Evolutionary conservation across 1,140 invertebrate species (phyloP).

Genomic region (Nymphalis io): DNA sequence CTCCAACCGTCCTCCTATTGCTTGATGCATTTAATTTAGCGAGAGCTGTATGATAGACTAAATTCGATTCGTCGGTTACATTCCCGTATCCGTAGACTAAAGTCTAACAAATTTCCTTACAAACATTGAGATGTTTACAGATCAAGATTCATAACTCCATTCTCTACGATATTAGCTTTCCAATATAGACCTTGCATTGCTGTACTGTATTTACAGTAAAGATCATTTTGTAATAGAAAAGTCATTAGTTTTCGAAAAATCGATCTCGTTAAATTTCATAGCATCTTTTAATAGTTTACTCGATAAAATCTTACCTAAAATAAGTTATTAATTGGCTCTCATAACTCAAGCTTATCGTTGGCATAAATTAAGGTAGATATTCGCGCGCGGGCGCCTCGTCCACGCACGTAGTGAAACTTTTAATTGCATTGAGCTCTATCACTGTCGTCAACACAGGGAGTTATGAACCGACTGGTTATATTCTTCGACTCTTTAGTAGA

Average conservation of each 20-base stretch:
- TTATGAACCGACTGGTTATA: conserved; percentile 55
- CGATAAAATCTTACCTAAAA: conserved; percentile 70
- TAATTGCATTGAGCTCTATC: conserved; percentile 79
- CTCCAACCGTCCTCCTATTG: conserved; percentile 61
- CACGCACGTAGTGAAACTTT: conserved; percentile 79
- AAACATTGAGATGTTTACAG: conserved; percentile 29
- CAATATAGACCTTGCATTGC: conserved; percentile 5
- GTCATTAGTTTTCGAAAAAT: conserved; percentile 10
- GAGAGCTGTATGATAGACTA: conserved; percentile 44
- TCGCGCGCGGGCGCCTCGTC: conserved; percentile 65
- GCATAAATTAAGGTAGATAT: conserved; percentile 78
- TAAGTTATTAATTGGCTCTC: conserved; percentile 79
- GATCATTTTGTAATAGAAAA: background rate
- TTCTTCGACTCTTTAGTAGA: conserved; percentile 15
- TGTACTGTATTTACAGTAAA: background rate
- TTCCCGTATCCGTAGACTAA: conserved; percentile 19
- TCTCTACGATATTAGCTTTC: conserved; percentile 21
- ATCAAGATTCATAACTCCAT: conserved; percentile 16
- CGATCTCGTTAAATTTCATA: conserved; percentile 16
- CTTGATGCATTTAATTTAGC: conserved; percentile 71
- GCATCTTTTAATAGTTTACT: conserved; percentile 49
- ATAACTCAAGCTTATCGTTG: conserved; percentile 74
- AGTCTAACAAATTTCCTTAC: conserved; percentile 19
- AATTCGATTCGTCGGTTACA: conserved; percentile 38
- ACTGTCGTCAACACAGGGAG: conserved; percentile 69